Evolutionary conservation across 2,797 vertebrate species (phyloP), one percentile per base, ranked within the genome.

Genomic region (Pipistrellus pipistrellus): DNA sequence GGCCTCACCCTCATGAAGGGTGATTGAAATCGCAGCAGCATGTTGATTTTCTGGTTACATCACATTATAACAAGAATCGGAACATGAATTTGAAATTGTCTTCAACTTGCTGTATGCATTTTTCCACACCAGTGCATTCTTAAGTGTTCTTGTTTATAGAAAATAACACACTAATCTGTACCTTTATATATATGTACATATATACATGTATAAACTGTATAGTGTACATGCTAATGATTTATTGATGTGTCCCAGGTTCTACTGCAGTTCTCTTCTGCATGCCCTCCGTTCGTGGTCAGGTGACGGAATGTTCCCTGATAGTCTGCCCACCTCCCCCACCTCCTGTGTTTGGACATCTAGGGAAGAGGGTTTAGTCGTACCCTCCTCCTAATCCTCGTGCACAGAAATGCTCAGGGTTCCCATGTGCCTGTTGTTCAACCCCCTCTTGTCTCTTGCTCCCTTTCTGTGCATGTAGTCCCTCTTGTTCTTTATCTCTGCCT

Each of bases 361-460:
- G 77, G 82, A 83, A 64, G 90, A 94, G 92, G 72, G 85, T 77
- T 68, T 78, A 88, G 82, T 84, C 20, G 2, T 48, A 17, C 76
- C 80, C 73, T 91, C 91, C 76, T 82, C 91, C 72, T 85, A 68
- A 17, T 86, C 41, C 91, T 96, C 73, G 0, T 92, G 96, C 97
- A 97, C 95, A 96, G 93, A 97, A 96, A 95, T 78, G 96, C 96
- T 96, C 96, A 97, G 97, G 96, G 96, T 96, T 95, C 94, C 93
- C 91, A 85, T 64, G 84, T 95, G 95, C 96, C 96, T 94, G 93
- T 81, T 51, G 91, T 93, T 73, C 51, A 55, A 0, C 27, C 57
- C 92, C 91, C 44, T 85, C 81, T 89, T 6, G 62, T 89, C 55
- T 68, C 88, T 71, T 20, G 9, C 68, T 57, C 95, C 91, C 75